Evolutionary conservation across 1,140 invertebrate genomes (phyloP).

Genomic region (Colletes gigas): DNA sequence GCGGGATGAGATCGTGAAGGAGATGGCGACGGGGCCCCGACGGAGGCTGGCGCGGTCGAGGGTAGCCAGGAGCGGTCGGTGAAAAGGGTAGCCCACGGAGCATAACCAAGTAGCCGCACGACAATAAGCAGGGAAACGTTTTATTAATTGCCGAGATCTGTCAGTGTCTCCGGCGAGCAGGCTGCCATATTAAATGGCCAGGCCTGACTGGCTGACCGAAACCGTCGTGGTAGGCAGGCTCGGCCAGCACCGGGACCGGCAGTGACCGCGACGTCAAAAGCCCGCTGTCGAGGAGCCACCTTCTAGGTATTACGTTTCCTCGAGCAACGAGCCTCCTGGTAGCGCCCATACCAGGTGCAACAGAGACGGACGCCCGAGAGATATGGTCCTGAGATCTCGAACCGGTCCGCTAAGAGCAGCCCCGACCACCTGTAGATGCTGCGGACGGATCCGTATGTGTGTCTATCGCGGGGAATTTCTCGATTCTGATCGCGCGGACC

Average conservation of each 20-base stretch:
- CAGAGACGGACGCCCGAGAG: neutral
- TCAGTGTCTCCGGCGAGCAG: conserved; percentile 73
- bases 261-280: conserved; percentile 35
- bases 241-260: conserved; percentile 17
- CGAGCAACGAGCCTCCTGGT: conserved; percentile 39
- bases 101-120: conserved; percentile 74
- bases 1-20: conserved; percentile 46
- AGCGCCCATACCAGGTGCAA: conserved; percentile 41
- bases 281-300: conserved; percentile 32
- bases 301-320: conserved; percentile 66
- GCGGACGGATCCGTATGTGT: conserved; percentile 28
- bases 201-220: conserved; percentile 64
- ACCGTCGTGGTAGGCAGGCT: conserved; percentile 58
- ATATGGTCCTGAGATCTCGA: conserved; percentile 47
- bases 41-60: neutral
- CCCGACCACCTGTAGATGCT: conserved; percentile 58
- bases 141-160: conserved; percentile 79
- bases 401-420: conserved; percentile 48
- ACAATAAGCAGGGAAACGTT: conserved; percentile 78
- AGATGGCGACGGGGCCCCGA: conserved; percentile 33
- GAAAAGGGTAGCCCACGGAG: conserved; percentile 73
- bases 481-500: conserved; percentile 39
- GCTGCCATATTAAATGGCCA: conserved; percentile 72
- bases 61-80: conserved; percentile 40
- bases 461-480: conserved; percentile 52